Evolutionary conservation across 23 tunicate genomes (phyloP), one percentile per base, ranked within the genome.

Genomic region (Diplosoma virens): DNA sequence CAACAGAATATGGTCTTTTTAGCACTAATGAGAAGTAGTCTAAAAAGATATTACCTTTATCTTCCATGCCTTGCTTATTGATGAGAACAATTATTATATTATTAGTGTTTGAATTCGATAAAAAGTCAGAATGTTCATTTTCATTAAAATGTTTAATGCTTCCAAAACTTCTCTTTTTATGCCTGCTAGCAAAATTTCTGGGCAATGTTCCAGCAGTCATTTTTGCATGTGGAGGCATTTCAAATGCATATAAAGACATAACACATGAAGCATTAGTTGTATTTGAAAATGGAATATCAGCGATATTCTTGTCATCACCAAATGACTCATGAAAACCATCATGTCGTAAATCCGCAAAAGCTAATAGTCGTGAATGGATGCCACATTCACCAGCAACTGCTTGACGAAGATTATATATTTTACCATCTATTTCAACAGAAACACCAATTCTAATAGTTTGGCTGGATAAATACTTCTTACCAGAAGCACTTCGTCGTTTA

Each of bases 121-220:
- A 25, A 32, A 25, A 59, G 3, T 23, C 61, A 21, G 34, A 17
- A 7, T 6, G 41, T 21, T 29, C 53, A 9, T 63, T 80, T 21
- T 68, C 76, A 5, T 73, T 82, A 25, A 50, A 56, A n/a, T 47
- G 73, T 36, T 73, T 74, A 2, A 73, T 48, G 20, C 85, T 83
- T 16, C 77, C 58, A 21, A 59, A 72, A 7, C 79, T 67, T 5
- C 95, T 56, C 68, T 79, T 84, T 41, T 84, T 90, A 17, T 84
- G 85, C 22, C 54, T 75, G 41, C 90, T 84, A 1, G 86, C 82
- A 47, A 84, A 90, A 53, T 90, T 90, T n/a, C 97, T 72, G 23
- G 97, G 97, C 77, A 90, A 66, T 22, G 97, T 90, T 14, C 97
- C 97, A 23, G 97, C 89, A 0, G 90, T 90, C 82, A 90, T 79